Percentiles rank a stretch among this genome's conserved stretches.
Evolutionary conservation across 2,113 vertebrate species (phyloP).

Genomic region (Lampris incognitus): DNA sequence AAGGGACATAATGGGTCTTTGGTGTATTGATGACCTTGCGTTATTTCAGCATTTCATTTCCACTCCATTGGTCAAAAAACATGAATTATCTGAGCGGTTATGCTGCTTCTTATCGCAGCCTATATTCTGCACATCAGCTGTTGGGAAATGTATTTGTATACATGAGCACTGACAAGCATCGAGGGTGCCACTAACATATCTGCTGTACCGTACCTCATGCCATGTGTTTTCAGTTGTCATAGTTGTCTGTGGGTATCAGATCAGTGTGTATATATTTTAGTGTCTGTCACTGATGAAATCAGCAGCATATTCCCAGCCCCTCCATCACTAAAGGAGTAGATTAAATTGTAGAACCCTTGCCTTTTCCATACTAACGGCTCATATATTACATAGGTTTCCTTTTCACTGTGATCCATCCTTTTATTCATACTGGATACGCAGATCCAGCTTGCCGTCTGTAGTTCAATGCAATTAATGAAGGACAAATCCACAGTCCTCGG

Average conservation of each 20-base stretch:
- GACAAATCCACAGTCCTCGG: too few species aligned
- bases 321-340: not conserved
- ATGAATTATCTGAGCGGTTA: not conserved
- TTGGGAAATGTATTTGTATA: not conserved
- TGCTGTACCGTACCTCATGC: too few species aligned
- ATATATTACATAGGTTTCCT: too few species aligned
- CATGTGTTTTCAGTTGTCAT: not conserved
- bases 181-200: not conserved
- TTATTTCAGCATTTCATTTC: conserved; percentile 19
- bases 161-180: not conserved
- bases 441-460: too few species aligned
- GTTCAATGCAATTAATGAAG: too few species aligned
- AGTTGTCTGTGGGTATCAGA: not conserved
- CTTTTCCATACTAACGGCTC: too few species aligned
- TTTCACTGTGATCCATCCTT: too few species aligned
- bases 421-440: too few species aligned
- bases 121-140: not conserved
- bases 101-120: not conserved
- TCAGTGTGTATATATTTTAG: too few species aligned
- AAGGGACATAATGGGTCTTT: not conserved
- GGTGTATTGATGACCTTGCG: not conserved
- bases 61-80: not conserved
- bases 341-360: too few species aligned
- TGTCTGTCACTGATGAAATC: not conserved
- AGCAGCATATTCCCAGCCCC: not conserved